Evolutionary conservation across 2,113 vertebrate species (phyloP).

Genomic region (Oncorhynchus keta): DNA sequence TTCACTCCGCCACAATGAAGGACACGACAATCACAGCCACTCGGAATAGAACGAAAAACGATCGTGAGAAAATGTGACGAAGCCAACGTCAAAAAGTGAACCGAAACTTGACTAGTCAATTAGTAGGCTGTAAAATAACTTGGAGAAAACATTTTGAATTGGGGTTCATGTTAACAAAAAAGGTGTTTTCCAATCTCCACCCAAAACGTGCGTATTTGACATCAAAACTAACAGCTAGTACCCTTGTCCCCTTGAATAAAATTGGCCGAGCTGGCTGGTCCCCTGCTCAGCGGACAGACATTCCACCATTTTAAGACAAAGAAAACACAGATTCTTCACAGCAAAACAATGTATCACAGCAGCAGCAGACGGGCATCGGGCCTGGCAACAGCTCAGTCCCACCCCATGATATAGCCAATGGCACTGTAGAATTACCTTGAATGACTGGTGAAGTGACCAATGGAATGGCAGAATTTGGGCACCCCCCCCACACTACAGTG

Average conservation of each 20-base stretch:
- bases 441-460: constrained; percentile 16
- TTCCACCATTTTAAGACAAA: constrained; percentile 60
- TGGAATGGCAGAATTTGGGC: constrained; percentile 5
- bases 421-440: constrained; percentile 13
- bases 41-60: no score
- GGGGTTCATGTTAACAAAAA: not conserved
- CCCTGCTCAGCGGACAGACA: constrained; percentile 51
- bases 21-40: no score
- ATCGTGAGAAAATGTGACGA: no score
- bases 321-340: constrained; percentile 53
- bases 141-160: no score
- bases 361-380: constrained; percentile 48
- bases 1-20: no score
- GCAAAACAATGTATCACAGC: constrained; percentile 49
- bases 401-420: not conserved
- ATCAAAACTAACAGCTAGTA: not conserved
- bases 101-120: not conserved
- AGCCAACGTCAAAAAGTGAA: not conserved
- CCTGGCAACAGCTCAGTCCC: constrained; percentile 36
- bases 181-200: no score
- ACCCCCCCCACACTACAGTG: no score
- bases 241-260: not conserved
- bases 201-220: not conserved
- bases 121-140: no score
- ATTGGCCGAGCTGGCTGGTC: constrained; percentile 6